Conservation (phyloP, 2,113 vertebrate species). For the Merops nubicus region DNA sequence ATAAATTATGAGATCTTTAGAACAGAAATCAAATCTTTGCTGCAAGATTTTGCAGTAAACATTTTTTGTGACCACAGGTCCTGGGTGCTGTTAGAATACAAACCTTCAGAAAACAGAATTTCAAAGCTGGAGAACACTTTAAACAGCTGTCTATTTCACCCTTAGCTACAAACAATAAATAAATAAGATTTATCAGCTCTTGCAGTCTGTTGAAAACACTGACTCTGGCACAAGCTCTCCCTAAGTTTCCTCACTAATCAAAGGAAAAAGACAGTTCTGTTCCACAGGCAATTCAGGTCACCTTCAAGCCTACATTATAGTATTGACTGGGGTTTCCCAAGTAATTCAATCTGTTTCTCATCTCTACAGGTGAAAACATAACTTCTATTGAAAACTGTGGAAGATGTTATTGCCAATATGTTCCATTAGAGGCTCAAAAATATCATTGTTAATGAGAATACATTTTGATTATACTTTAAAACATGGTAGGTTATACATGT, state of each 20-base stretch:
- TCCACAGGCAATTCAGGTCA: background rate
- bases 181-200: background rate
- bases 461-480: background rate
- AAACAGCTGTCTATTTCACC: background rate
- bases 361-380: background rate
- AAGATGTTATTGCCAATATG: background rate
- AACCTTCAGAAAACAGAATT: background rate
- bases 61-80: background rate
- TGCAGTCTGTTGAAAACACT: background rate
- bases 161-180: background rate
- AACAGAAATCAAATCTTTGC: background rate
- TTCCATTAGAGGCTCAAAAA: background rate
- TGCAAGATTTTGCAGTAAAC: background rate
- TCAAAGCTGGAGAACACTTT: background rate
- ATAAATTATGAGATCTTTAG: background rate
- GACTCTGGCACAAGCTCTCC: background rate
- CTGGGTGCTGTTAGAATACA: background rate
- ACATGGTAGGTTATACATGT: background rate
- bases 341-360: background rate
- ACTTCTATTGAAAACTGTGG: background rate
- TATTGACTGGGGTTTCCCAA: background rate
- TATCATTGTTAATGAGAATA: background rate
- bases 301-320: background rate
- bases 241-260: background rate
- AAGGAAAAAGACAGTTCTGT: background rate